Evolutionary conservation across 2,888 invertebrate genomes (phyloP).

Genomic region (Ryuthela nishihirai): DNA sequence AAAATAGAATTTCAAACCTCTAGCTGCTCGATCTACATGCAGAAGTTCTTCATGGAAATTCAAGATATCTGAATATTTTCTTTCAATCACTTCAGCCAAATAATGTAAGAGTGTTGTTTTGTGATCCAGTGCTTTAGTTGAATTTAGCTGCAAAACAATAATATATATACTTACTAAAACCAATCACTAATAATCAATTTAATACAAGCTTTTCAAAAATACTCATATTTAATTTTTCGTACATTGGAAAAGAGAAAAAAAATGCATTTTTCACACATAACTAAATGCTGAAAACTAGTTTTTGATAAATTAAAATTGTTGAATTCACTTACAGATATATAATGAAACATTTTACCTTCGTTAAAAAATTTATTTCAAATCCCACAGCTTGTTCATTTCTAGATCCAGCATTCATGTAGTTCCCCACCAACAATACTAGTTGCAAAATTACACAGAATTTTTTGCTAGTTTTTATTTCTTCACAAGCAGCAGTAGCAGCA

Average conservation of each 20-base stretch:
- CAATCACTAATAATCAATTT: neutral
- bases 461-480: constrained; percentile 81
- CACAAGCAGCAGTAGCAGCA: constrained; percentile 90
- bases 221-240: neutral
- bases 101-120: constrained; percentile 90
- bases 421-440: constrained; percentile 82
- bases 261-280: neutral
- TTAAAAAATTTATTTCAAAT: constrained; percentile 92
- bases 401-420: constrained; percentile 95
- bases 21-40: constrained; percentile 82
- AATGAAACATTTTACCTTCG: constrained; percentile 65
- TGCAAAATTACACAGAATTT: constrained; percentile 89
- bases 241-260: neutral
- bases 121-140: constrained; percentile 81
- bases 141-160: constrained; percentile 49
- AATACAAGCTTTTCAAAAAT: neutral
- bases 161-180: constrained; percentile 1
- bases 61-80: constrained; percentile 78
- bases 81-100: constrained; percentile 80
- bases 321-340: neutral
- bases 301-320: neutral
- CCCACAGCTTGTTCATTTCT: constrained; percentile 91
- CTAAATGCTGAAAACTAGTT: too few relatives aligned
- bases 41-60: constrained; percentile 81
- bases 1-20: constrained; percentile 24